Percentiles rank a stretch among this genome's conserved stretches.
Evolutionary conservation across 2,888 invertebrate genomes (phyloP).

Genomic region (Drosophila atripex): DNA sequence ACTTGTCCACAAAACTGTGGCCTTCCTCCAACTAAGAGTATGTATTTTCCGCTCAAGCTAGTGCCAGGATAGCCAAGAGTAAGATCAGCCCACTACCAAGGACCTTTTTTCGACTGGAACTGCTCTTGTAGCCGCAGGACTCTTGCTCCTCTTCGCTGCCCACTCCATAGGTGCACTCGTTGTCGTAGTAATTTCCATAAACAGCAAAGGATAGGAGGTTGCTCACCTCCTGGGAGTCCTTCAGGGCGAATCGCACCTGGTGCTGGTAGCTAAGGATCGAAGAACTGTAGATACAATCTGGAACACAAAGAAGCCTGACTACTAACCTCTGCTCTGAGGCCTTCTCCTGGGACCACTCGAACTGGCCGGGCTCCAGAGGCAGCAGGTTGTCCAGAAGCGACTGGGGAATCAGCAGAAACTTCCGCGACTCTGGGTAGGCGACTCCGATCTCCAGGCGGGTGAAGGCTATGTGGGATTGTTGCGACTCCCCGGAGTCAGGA

Average conservation of each 20-base stretch:
- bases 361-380: conserved; percentile 71
- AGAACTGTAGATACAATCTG: too few relatives aligned
- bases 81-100: conserved; percentile 1
- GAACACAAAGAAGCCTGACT: neutral
- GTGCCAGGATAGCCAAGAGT: conserved; percentile 5
- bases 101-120: neutral
- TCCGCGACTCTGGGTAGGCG: conserved; percentile 55
- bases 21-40: too few relatives aligned
- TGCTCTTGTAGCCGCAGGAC: conserved; percentile 47
- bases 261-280: conserved; percentile 15
- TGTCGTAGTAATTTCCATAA: conserved; percentile 78
- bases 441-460: conserved; percentile 62
- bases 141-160: conserved; percentile 32
- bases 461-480: conserved; percentile 59
- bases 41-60: neutral
- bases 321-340: conserved; percentile 36
- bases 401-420: conserved; percentile 72
- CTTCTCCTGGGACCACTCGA: conserved; percentile 60
- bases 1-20: neutral
- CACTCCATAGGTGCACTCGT: conserved; percentile 52
- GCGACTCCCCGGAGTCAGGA: conserved; percentile 37
- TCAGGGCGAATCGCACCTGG: conserved; percentile 51
- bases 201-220: conserved; percentile 72
- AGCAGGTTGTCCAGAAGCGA: conserved; percentile 64
- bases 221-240: conserved; percentile 27